A percentile compares a stretch with the other conserved stretches of the same genome.
These are phyloP conservation scores for Eretmochelys imbricata DNA, from an alignment of 2,113 vertebrate species.

Conservation along the genomic window DNA sequence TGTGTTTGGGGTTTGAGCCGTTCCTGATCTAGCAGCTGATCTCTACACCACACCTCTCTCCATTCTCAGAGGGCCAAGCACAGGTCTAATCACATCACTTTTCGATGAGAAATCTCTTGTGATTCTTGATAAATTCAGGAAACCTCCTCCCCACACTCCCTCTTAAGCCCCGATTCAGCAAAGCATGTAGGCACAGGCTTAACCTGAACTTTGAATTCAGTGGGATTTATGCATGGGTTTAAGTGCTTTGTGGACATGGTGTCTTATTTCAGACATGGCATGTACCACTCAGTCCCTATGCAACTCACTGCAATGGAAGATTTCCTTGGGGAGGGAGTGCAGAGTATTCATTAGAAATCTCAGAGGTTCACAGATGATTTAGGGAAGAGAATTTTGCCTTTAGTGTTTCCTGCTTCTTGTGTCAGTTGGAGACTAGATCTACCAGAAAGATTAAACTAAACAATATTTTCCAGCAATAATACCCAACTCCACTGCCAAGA, in stretches of 20 bases:
- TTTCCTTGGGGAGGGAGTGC: background rate
- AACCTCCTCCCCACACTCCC: background rate
- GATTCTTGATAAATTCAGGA: background rate
- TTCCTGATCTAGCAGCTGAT: background rate
- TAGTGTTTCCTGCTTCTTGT: background rate
- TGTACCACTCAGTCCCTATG: background rate
- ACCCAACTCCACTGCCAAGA: background rate
- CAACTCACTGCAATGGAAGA: background rate
- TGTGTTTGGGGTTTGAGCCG: background rate
- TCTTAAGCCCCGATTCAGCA: background rate
- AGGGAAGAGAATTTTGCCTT: background rate
- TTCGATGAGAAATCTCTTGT: background rate
- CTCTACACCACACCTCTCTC: background rate
- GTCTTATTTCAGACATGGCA: background rate
- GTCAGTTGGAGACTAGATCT: background rate
- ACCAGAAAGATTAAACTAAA: background rate
- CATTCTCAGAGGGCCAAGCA: background rate
- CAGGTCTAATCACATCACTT: background rate
- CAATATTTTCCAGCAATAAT: conserved; percentile 28
- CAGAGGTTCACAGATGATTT: background rate
- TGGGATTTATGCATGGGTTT: background rate
- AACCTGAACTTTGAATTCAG: background rate
- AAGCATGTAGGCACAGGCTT: background rate
- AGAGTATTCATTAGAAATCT: background rate
- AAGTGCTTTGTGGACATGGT: background rate